Percentiles rank a stretch among this genome's conserved stretches.
These are phyloP conservation scores for Microchirus variegatus DNA, from an alignment of 2,797 vertebrate genomes.

Conservation along the genomic window DNA sequence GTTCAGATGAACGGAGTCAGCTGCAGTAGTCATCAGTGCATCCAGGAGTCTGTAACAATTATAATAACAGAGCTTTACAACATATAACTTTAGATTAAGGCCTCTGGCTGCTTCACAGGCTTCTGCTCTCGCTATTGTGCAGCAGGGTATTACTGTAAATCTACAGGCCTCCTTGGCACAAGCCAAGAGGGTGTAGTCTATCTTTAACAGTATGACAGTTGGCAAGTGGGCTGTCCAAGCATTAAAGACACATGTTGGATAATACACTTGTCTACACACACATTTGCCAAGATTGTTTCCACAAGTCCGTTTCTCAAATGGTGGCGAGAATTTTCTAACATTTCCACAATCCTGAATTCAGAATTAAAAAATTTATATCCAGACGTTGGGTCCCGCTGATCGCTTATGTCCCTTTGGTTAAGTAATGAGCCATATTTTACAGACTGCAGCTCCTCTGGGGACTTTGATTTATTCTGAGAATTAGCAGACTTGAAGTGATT, in stretches of 20 bases:
- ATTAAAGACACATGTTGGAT: slow-evolving; percentile 75
- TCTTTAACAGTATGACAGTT: slow-evolving; percentile 70
- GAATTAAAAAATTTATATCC: slow-evolving; percentile 48
- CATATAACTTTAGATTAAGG: slow-evolving; percentile 43
- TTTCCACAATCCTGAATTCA: slow-evolving; percentile 58
- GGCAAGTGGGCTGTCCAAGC: slow-evolving; percentile 58
- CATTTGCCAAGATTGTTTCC: slow-evolving; percentile 62
- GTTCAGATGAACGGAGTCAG: slow-evolving; percentile 54
- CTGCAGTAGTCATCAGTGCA: slow-evolving; percentile 58
- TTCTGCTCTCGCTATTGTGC: slow-evolving; percentile 44
- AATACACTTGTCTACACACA: slow-evolving; percentile 65
- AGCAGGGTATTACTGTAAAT: slow-evolving; percentile 60
- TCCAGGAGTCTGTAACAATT: slow-evolving; percentile 66
- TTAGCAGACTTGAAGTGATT: slow-evolving; percentile 73
- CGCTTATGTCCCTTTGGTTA: slow-evolving; percentile 49
- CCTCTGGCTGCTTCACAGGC: slow-evolving; percentile 40
- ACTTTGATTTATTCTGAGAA: slow-evolving; percentile 72
- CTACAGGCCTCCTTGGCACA: slow-evolving; percentile 57
- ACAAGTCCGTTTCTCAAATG: slow-evolving; percentile 56
- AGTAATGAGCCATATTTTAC: slow-evolving; percentile 62
- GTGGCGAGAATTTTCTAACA: slow-evolving; percentile 53
- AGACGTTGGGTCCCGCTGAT: slow-evolving; percentile 53
- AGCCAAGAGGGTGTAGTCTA: slow-evolving; percentile 48
- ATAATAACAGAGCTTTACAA: slow-evolving; percentile 64
- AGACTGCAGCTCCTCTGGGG: slow-evolving; percentile 55